phyloP scores from a whole-genome alignment of 37 sponge, comb jelly and placozoan genomes.

The Ephydatia muelleri region DNA sequence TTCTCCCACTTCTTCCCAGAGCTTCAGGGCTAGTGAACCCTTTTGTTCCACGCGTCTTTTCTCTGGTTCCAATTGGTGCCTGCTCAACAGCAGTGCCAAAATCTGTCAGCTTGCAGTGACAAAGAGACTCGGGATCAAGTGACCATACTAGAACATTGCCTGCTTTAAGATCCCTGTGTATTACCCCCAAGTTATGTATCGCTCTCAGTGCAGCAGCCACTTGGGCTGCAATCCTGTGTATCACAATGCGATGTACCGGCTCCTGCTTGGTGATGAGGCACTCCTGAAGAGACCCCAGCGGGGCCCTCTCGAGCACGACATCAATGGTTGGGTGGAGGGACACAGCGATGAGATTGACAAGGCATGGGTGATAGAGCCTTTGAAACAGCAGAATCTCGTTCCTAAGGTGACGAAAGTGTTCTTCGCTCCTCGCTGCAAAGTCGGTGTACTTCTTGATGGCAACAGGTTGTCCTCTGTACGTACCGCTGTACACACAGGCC shows the following conservation, averaged over 20 bases:
- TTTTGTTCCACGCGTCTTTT: conserved; percentile 70
- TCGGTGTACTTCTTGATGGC: conserved; percentile 76
- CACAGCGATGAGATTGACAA: conserved; percentile 81
- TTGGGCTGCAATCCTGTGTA: conserved; percentile 79
- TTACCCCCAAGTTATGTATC: conserved; percentile 69
- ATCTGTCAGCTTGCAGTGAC: conserved; percentile 87
- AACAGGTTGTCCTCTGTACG: conserved; percentile 58
- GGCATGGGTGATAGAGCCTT: conserved; percentile 71
- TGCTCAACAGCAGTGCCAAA: conserved; percentile 78
- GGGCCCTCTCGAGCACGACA: conserved; percentile 87
- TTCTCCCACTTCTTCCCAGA: conserved; percentile 53
- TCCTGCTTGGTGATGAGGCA: conserved; percentile 57
- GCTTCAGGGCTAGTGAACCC: conserved; percentile 93
- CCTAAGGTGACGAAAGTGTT: conserved; percentile 58
- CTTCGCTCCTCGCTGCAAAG: neutral
- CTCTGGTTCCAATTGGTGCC: conserved; percentile 70
- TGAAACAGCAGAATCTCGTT: conserved; percentile 70
- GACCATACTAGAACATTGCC: conserved; percentile 90
- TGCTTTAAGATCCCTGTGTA: conserved; percentile 88
- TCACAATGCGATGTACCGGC: conserved; percentile 59
- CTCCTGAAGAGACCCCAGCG: conserved; percentile 70
- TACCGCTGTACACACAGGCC: conserved; percentile 81
- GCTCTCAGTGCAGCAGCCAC: conserved; percentile 78
- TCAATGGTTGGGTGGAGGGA: conserved; percentile 69
- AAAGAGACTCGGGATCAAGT: conserved; percentile 62